Conservation (phyloP, 2,797 vertebrate species). For the Erpetoichthys calabaricus region DNA sequence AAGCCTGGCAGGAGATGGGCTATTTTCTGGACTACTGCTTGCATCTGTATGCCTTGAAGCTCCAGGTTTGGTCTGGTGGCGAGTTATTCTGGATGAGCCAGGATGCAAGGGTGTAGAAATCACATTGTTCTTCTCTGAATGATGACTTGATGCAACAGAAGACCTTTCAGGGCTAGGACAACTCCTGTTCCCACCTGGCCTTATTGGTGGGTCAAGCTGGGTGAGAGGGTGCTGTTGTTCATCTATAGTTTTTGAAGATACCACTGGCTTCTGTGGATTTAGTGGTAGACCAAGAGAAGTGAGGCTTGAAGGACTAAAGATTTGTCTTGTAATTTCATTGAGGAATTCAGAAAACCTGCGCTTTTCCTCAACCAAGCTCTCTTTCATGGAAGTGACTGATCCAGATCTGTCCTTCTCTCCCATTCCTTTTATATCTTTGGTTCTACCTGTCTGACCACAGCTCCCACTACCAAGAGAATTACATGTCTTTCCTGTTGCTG, state of each 20-base stretch:
- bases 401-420: conserved; percentile 23
- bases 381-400: conserved; percentile 24
- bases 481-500: conserved; percentile 15
- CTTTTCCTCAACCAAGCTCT: conserved; percentile 47
- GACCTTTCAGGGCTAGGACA: conserved; percentile 20
- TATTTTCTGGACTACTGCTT: conserved; percentile 15
- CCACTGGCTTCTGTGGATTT: too few relatives aligned
- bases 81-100: too few relatives aligned
- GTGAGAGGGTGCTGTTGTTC: too few relatives aligned
- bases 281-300: conserved; percentile 52
- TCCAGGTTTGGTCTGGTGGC: neutral
- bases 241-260: too few relatives aligned
- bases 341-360: conserved; percentile 63
- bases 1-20: conserved; percentile 10
- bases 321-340: conserved; percentile 67
- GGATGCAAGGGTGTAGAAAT: too few relatives aligned
- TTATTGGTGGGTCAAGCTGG: too few relatives aligned
- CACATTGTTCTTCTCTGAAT: too few relatives aligned
- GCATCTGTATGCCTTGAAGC: conserved; percentile 19
- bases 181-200: too few relatives aligned
- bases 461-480: neutral
- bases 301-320: conserved; percentile 61
- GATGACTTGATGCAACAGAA: conserved; percentile 29
- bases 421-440: conserved; percentile 6
- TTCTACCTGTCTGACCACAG: conserved; percentile 1